Evolutionary conservation across 2,113 vertebrate species (phyloP).

Genomic region (Nestor notabilis): DNA sequence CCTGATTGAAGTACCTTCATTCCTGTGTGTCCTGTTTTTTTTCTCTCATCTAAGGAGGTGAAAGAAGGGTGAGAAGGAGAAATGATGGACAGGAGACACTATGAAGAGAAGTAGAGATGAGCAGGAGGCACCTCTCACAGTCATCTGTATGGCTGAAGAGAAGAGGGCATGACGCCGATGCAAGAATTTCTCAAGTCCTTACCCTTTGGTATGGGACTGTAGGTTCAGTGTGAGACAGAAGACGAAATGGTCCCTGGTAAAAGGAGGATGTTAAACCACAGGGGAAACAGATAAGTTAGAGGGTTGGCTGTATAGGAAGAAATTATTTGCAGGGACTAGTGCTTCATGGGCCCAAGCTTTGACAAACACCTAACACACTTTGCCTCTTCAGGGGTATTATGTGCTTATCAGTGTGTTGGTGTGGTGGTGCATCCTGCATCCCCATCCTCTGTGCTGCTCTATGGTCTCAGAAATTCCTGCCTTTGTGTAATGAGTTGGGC

Average conservation of each 20-base stretch:
- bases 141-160: not conserved
- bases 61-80: not conserved
- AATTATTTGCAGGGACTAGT: rapidly evolving
- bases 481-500: not conserved
- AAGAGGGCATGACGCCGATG: rapidly evolving
- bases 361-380: not conserved
- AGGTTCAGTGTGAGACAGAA: not conserved
- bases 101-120: not conserved
- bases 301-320: not conserved
- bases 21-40: not conserved
- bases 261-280: not conserved
- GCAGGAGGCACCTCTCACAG: not conserved
- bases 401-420: not conserved
- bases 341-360: not conserved
- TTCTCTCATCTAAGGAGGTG: not conserved
- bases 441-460: not conserved
- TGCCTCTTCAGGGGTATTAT: not conserved
- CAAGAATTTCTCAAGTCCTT: not conserved
- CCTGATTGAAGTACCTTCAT: not conserved
- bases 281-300: not conserved
- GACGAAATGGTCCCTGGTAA: not conserved
- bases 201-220: not conserved
- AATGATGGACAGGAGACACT: not conserved
- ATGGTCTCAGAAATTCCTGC: not conserved
- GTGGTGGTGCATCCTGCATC: not conserved